Base-by-base conservation (phyloP, 1,140 invertebrate genomes). In the Ceratina calcarata region DNA sequence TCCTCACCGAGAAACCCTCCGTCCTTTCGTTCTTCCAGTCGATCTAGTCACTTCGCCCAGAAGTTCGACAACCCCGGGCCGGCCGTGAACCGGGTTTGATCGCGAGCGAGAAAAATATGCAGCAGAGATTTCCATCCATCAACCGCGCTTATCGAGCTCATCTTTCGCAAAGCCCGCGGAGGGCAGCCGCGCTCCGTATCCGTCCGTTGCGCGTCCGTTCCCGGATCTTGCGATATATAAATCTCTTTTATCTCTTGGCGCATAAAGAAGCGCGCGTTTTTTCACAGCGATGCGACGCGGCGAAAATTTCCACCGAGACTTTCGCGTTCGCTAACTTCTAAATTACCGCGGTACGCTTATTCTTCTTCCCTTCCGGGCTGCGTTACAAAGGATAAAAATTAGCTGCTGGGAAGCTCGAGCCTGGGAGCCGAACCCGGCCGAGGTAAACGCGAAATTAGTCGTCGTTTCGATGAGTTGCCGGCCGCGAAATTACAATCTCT, bases 71-170 rank as follows among this genome's bases (percentile, higher is more conserved):
- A 32, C 12, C 51, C 7, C 22, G 3, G 7, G 12, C 37, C 2
- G n/a, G 20, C 62, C 37, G 10, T 37, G 37, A 10, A 45, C 37
- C 37, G 37, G 10, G 37, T 45, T 45, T 45, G 37, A 45, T 45
- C 24, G 45, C 55, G 49, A 49, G 16, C 3, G 10, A 22, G 67
- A 77, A 68, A 86, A 80, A 84, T 86, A 84, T 84, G 82, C 84
- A 84, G 81, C 37, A 84, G 79, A 79, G 78, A 86, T 85, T 85
- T 83, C 78, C 79, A 86, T 84, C 80, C 75, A 86, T 84, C 82
- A 86, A 79, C 70, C n/a, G 60, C 70, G 66, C 82, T 70, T 83
- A 80, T 85, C 81, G 78, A 67, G 74, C 81, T 83, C 70, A 81
- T 69, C 73, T 62, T 15, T 55, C 53, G 15, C 53, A n/a, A 60